These are phyloP conservation scores for Sepioteuthis lessoniana DNA, from an alignment of 2,888 invertebrate genomes.

Conservation along the genomic window DNA sequence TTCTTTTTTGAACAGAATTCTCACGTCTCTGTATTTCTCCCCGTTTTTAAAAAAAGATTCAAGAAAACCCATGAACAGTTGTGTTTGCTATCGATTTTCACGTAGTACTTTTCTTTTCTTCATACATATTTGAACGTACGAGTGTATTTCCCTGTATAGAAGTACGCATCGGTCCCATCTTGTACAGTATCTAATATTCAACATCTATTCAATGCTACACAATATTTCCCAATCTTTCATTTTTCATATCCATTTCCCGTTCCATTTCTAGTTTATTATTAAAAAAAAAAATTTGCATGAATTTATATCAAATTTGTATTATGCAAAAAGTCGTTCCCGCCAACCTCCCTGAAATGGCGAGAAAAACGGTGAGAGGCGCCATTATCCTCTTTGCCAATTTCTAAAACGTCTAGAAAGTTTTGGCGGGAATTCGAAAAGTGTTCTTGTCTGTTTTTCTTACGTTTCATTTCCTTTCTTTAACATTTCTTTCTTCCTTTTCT, in stretches of 20 bases:
- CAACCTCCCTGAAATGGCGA: background rate
- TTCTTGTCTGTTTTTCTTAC: conserved; percentile 18
- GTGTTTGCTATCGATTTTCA: background rate
- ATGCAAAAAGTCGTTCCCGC: background rate
- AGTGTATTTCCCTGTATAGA: background rate
- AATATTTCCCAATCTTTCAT: background rate
- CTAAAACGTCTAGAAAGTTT: conserved; percentile 33
- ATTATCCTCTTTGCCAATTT: conserved; percentile 21
- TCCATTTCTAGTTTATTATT: background rate
- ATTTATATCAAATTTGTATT: background rate
- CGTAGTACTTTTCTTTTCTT: background rate
- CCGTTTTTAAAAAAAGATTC: background rate
- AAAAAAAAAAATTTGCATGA: background rate
- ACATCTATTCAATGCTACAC: background rate
- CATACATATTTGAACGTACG: background rate
- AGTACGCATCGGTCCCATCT: background rate
- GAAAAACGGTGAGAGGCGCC: conserved; percentile 17
- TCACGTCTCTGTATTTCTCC: background rate
- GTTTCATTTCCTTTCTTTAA: conserved; percentile 21
- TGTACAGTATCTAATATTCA: background rate
- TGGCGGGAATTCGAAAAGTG: conserved; percentile 33
- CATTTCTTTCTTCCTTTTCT: background rate
- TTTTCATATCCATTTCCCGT: conserved; percentile 8
- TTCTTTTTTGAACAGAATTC: background rate
- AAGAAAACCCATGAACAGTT: background rate